phyloP scores from a whole-genome alignment of 2,797 vertebrate genomes.

The Cheirogaleus major region DNA sequence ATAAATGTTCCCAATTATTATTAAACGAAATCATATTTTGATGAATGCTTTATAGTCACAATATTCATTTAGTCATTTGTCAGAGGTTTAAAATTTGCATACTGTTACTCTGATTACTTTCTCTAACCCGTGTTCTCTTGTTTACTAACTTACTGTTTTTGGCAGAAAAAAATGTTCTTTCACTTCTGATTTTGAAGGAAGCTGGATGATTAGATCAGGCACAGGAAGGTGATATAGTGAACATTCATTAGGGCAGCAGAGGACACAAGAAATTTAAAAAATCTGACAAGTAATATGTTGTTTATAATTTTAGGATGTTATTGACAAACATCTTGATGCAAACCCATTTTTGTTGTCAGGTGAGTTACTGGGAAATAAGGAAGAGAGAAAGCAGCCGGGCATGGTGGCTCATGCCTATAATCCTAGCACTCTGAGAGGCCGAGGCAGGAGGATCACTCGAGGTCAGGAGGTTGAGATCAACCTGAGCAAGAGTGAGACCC shows the following conservation, averaged over 20 bases:
- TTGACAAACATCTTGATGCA: not conserved
- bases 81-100: not conserved
- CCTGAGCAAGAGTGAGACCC: too few species aligned
- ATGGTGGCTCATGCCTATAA: too few species aligned
- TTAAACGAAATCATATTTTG: not conserved
- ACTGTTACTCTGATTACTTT: not conserved
- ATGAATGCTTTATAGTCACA: not conserved
- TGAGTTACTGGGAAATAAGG: not conserved
- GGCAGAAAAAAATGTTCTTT: not conserved
- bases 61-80: not conserved
- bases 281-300: not conserved
- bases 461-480: too few species aligned
- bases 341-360: not conserved
- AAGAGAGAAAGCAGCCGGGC: not conserved
- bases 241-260: not conserved
- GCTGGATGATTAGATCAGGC: not conserved
- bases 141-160: not conserved
- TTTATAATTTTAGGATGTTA: not conserved
- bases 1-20: not conserved
- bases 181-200: not conserved
- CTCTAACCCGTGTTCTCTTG: not conserved
- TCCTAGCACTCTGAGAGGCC: too few species aligned
- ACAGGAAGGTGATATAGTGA: not conserved
- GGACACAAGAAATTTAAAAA: not conserved
- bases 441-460: too few species aligned